These are phyloP conservation scores for Tor tambroides DNA, from an alignment of 2,113 vertebrate species.

Conservation along the genomic window DNA sequence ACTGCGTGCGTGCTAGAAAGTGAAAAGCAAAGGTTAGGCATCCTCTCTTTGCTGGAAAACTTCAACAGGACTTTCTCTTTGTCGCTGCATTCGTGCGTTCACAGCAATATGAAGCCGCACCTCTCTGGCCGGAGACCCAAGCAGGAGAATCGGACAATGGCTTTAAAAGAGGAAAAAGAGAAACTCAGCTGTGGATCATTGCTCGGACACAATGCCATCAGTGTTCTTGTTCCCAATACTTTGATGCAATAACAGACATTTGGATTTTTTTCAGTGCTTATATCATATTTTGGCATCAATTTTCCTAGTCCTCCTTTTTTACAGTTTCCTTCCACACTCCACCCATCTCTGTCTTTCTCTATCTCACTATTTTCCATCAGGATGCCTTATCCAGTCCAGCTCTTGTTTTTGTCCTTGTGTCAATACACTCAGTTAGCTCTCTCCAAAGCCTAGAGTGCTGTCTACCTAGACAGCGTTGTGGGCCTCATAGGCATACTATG, in stretches of 20 bases:
- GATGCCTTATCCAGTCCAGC: background rate
- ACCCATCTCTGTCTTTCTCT: background rate
- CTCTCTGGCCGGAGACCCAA: slow-evolving; percentile 58
- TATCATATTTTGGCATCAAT: background rate
- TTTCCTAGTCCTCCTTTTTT: background rate
- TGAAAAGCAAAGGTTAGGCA: background rate
- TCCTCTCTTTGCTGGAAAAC: background rate
- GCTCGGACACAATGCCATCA: background rate
- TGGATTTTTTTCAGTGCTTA: background rate
- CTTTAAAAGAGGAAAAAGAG: slow-evolving; percentile 56
- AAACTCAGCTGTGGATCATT: slow-evolving; percentile 45
- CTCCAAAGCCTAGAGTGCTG: no score
- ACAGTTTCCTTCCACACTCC: slow-evolving; percentile 14
- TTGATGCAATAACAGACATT: background rate
- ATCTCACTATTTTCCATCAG: slow-evolving; percentile 12
- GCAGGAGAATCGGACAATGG: slow-evolving; percentile 51
- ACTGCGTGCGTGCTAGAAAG: background rate
- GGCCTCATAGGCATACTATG: no score
- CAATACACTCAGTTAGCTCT: background rate
- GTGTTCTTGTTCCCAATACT: background rate
- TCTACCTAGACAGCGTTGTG: no score
- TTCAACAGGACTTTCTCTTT: background rate
- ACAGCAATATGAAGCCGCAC: slow-evolving; percentile 17
- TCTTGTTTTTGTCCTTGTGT: background rate
- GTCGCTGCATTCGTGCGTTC: background rate